Percentiles rank a stretch among this genome's conserved stretches.
Evolutionary conservation across 2,113 vertebrate genomes (phyloP).

Genomic region (Alexandromys fortis): DNA sequence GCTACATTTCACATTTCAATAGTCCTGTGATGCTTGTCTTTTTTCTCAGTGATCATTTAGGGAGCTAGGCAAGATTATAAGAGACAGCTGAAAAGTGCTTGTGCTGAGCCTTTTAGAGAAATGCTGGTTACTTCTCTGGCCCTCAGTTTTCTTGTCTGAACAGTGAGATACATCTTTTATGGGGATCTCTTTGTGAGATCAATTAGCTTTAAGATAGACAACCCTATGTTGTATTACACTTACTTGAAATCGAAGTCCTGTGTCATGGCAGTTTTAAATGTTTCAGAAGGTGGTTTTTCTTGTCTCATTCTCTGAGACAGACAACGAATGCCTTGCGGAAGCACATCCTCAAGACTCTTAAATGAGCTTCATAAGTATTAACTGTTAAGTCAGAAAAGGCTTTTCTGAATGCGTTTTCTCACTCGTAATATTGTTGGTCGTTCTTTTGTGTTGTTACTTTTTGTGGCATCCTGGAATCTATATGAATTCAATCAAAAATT

Average conservation of each 20-base stretch:
- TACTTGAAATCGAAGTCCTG: not conserved
- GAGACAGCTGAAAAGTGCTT: not conserved
- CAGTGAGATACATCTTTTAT: not conserved
- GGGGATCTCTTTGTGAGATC: not conserved
- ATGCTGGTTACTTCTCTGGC: not conserved
- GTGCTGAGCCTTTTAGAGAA: not conserved
- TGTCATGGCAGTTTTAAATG: not conserved
- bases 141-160: not conserved
- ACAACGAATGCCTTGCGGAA: not conserved
- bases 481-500: not conserved
- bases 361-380: conserved; percentile 41
- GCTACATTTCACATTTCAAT: not conserved
- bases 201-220: not conserved
- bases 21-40: not conserved
- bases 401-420: conserved; percentile 22
- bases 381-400: not conserved
- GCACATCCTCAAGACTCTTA: conserved; percentile 2
- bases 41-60: not conserved
- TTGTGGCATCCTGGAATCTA: not conserved
- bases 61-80: not conserved
- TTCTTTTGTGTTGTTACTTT: conserved; percentile 16
- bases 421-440: not conserved
- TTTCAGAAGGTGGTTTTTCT: not conserved
- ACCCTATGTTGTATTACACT: not conserved
- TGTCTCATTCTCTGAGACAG: not conserved